Base-by-base conservation (phyloP, 2,797 vertebrate genomes). In the Nannoperca obscura region DNA sequence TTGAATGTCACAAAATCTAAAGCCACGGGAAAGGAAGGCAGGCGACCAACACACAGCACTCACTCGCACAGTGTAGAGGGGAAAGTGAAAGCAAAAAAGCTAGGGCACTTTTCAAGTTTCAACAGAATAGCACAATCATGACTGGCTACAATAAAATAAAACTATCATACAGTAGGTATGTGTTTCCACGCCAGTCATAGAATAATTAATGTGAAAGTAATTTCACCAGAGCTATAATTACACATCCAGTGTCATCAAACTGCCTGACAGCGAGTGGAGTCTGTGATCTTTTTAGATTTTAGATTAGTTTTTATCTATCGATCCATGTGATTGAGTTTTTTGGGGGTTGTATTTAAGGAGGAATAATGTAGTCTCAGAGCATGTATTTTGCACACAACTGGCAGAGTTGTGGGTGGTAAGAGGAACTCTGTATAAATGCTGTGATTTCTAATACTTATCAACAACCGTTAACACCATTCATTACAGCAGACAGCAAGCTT, bases 21-120 rank as follows among this genome's bases (percentile, higher is more conserved):
- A 84, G 80, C 81, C 74, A 75, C 52, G 72, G 69, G 73, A 77
- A 66, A 59, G 34, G 44, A 59, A 73, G 50, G 27, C 47, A 58
- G 50, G 58, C 30, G 0, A 47, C 47, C 36, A 70, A 74, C 75
- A 78, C 38, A 4, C 27, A 38, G 24, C 65, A 12, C 24, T 67
- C 24, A 19, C 42, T 64, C 46, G 74, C 55, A 67, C 13, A 42
- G 22, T 34, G 14, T 30, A 40, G 44, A 57, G 60, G 24, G 54
- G 27, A 12, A n/a, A 69, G 47, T 38, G 36, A 58, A 17, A 44
- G 52, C n/a, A 61, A 67, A 42, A 34, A 13, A 58, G 36, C 19
- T 1, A 7, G 19, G 47, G 2, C 32, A 22, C 34, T 63, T 54
- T 40, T 50, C 27, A 75, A 76, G 54, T 52, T 13, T 19, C 1